Evolutionary conservation across 1,140 invertebrate species (phyloP), one percentile per base, ranked within the genome.

Genomic region (Neodiprion virginianus): DNA sequence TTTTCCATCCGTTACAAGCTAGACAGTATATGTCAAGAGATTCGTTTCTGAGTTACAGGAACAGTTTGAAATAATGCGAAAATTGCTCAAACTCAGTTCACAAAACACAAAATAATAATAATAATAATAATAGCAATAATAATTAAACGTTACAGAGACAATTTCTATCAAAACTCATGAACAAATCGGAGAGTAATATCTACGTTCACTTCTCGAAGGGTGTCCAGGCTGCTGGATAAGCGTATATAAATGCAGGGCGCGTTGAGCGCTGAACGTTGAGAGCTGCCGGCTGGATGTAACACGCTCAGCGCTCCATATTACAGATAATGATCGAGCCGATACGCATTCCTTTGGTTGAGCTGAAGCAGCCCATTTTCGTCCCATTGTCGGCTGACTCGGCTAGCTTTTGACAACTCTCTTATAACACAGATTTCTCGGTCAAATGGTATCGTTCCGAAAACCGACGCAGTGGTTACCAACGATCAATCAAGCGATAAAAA

Each of bases 271-370:
- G 53, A 12, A 61, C 53, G 53, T 12, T 40, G 28, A 40, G 28
- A 40, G 12, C 61, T 17, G 40, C 23, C 23, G 23, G 11, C 67
- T 47, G 10, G 40, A 47, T 10, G 17, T 69, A 47, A 21, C 67
- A 21, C 67, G 40, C 67, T 21, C 67, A 8, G 67, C 67, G 61
- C 61, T 69, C 17, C 67, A 69, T 47, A 69, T 69, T 23, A 23
- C 40, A 69, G 17, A 69, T 69, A 69, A 69, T 69, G 40, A 69
- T 69, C 67, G 67, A 47, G 17, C 67, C 67, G 67, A 23, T 69
- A 69, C 67, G 67, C 67, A 69, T 69, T 69, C 67, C 67, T 69
- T 69, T 69, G 67, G 67, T 10, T 21, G 14, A 11, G 67, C 14
- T 11, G 11, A 17, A 10, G 67, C 67, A 7, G 67, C 67, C 40